Conservation (phyloP, 2,888 invertebrate genomes). For the Epistrophe grossulariae region DNA sequence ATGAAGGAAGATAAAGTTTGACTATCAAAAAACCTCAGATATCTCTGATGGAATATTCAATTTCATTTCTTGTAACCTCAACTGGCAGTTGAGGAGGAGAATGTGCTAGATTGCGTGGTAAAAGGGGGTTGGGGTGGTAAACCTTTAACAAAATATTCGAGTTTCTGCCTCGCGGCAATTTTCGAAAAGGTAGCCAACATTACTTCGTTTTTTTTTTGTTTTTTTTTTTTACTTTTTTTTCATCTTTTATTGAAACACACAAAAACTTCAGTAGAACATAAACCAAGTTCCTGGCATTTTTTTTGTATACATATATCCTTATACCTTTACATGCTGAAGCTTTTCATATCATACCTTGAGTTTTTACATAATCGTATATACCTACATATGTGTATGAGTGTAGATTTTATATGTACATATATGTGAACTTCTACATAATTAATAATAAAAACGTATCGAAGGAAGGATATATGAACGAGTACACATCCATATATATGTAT, state of each 20-base stretch:
- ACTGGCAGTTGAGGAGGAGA: slow-evolving; percentile 36
- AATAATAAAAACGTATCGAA: slow-evolving; percentile 62
- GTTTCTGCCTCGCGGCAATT: slow-evolving; percentile 61
- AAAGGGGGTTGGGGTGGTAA: background rate
- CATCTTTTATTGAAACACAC: slow-evolving; percentile 62
- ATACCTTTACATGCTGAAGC: slow-evolving; percentile 38
- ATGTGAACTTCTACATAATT: slow-evolving; percentile 46
- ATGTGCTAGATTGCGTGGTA: slow-evolving; percentile 16
- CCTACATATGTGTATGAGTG: background rate
- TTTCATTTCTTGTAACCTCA: slow-evolving; percentile 61
- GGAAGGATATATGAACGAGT: slow-evolving; percentile 27
- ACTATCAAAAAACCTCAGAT: slow-evolving; percentile 47
- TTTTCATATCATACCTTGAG: background rate
- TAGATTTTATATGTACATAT: too few relatives aligned
- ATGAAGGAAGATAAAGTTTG: slow-evolving; percentile 37
- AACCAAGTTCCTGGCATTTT: slow-evolving; percentile 45
- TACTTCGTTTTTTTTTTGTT: slow-evolving; percentile 25
- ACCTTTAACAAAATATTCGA: slow-evolving; percentile 50
- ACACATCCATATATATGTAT: background rate
- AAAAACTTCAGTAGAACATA: slow-evolving; percentile 57
- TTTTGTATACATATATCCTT: slow-evolving; percentile 18
- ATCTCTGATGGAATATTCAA: slow-evolving; percentile 65
- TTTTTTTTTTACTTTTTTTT: too few relatives aligned
- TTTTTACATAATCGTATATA: background rate
- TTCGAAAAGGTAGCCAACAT: slow-evolving; percentile 57